Percentiles rank a stretch among this genome's conserved stretches.
phyloP scores from a whole-genome alignment of 2,797 vertebrate species.

The Selene dorsalis region DNA sequence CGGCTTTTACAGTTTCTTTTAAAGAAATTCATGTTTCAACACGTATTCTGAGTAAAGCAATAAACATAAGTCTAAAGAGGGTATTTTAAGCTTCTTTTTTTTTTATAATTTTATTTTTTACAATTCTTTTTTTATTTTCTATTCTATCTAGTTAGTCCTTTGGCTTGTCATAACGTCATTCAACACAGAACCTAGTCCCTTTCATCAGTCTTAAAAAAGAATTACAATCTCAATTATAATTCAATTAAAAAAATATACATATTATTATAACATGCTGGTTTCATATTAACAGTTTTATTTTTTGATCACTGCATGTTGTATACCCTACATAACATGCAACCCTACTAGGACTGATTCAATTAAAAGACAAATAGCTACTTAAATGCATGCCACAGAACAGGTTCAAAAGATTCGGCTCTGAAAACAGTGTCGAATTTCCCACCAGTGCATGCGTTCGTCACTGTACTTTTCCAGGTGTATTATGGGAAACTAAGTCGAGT shows the following conservation, averaged over 20 bases:
- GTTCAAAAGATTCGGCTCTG: conserved; percentile 42
- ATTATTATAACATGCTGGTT: background rate
- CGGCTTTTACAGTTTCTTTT: too few relatives aligned
- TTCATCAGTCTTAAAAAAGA: background rate
- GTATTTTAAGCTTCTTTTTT: too few relatives aligned
- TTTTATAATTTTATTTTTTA: too few relatives aligned
- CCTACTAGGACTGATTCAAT: background rate
- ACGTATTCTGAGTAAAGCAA: too few relatives aligned
- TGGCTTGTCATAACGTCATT: background rate
- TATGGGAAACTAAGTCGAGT: conserved; percentile 76
- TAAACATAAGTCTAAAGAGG: too few relatives aligned
- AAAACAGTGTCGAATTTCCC: background rate
- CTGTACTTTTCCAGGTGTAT: conserved; percentile 75
- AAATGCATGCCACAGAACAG: background rate
- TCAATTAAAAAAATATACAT: too few relatives aligned
- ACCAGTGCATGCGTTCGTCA: conserved; percentile 71
- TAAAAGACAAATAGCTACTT: background rate
- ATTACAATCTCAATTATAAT: background rate
- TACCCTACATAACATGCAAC: too few relatives aligned
- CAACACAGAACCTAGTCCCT: background rate
- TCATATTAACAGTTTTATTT: background rate
- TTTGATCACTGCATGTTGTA: background rate
- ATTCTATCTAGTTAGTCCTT: background rate
- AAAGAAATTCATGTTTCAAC: too few relatives aligned
- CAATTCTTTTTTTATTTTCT: background rate